phyloP scores from a whole-genome alignment of 1,140 invertebrate species.

The Zaprionus africanus region DNA sequence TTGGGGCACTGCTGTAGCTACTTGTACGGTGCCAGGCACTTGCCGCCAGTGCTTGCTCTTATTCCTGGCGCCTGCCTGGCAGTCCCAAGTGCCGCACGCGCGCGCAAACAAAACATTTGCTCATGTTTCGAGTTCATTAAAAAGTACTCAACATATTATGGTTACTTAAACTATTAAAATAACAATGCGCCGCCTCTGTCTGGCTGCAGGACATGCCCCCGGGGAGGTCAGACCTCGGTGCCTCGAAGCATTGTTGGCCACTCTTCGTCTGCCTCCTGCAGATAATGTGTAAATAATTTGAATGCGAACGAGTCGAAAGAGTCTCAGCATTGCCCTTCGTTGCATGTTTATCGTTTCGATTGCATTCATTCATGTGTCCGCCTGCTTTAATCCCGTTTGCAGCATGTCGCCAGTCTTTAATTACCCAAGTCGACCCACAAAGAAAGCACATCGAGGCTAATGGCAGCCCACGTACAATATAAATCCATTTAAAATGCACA shows the following conservation, averaged over 20 bases:
- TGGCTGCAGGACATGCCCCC: neutral
- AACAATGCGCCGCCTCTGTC: constrained; percentile 49
- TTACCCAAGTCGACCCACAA: constrained; percentile 16
- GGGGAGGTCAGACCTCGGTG: neutral
- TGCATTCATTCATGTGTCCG: neutral
- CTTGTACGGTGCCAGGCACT: constrained; percentile 15
- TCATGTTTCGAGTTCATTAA: constrained; percentile 82
- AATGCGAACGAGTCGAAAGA: constrained; percentile 39
- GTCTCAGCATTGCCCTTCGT: neutral
- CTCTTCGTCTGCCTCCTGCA: constrained; percentile 28
- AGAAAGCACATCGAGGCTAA: constrained; percentile 34
- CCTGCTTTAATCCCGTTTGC: constrained; percentile 16
- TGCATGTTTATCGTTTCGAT: neutral
- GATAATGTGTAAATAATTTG: constrained; percentile 76
- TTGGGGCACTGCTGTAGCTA: constrained; percentile 48
- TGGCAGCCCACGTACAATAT: constrained; percentile 39
- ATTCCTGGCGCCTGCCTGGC: constrained; percentile 13
- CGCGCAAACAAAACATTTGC: constrained; percentile 56
- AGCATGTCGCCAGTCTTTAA: constrained; percentile 20
- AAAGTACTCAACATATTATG: constrained; percentile 83
- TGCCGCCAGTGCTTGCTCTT: neutral
- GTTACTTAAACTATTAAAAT: constrained; percentile 83
- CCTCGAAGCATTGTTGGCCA: neutral
- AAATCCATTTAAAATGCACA: constrained; percentile 50
- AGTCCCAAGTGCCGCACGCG: constrained; percentile 60